phyloP scores from a whole-genome alignment of 2,113 vertebrate genomes.

The Pheucticus melanocephalus region DNA sequence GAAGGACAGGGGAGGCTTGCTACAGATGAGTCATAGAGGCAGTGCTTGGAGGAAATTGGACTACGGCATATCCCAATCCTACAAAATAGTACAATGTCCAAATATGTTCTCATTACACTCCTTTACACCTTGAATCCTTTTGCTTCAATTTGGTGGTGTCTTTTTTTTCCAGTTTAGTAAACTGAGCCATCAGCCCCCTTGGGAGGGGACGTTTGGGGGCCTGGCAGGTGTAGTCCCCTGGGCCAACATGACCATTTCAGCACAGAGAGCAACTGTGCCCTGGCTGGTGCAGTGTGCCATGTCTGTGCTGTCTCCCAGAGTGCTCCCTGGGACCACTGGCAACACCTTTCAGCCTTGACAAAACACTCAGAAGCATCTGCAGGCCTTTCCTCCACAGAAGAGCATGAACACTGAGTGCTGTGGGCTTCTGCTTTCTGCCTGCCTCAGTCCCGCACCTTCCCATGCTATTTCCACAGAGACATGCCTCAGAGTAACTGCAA shows the following conservation, averaged over 20 bases:
- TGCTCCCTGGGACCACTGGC: rapidly evolving
- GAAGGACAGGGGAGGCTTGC: neutral
- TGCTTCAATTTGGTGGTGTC: neutral
- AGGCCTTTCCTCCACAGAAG: neutral
- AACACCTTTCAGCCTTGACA: neutral
- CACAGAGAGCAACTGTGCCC: rapidly evolving
- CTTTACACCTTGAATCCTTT: neutral
- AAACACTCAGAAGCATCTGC: neutral
- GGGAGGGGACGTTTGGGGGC: neutral
- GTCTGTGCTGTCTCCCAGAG: rapidly evolving
- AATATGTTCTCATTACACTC: neutral
- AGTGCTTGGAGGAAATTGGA: neutral
- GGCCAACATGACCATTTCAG: neutral
- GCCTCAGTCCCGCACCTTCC: neutral
- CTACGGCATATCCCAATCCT: neutral
- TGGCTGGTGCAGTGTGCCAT: neutral
- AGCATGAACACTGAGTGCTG: rapidly evolving
- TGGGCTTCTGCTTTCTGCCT: neutral
- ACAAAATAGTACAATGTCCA: neutral
- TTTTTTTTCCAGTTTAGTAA: neutral
- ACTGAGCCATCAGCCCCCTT: neutral
- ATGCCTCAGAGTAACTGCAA: neutral
- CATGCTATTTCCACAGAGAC: neutral
- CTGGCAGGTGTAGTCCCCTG: neutral
- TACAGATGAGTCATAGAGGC: neutral